Conservation (phyloP, 2,888 invertebrate species). For the Celastrina argiolus region DNA sequence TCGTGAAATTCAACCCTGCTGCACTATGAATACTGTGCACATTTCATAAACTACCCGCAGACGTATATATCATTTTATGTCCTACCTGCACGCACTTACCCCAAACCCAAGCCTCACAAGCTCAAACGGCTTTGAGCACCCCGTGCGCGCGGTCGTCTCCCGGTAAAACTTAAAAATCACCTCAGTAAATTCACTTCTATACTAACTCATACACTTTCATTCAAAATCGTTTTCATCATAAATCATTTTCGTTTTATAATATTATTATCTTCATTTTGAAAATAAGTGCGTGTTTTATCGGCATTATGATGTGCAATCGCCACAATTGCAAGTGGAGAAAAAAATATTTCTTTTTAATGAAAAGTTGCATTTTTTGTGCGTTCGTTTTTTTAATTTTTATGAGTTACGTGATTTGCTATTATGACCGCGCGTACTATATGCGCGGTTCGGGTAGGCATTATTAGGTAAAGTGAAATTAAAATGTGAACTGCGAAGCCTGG, state of each 20-base stretch:
- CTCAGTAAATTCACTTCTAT: not conserved
- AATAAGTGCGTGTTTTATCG: not conserved
- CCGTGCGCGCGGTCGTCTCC: not conserved
- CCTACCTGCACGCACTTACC: not conserved
- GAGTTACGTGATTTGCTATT: not conserved
- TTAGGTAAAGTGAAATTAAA: not conserved
- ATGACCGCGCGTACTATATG: not conserved
- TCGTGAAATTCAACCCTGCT: not conserved
- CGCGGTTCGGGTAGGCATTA: not conserved
- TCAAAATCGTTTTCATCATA: too few relatives aligned
- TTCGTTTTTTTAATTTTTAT: conserved; percentile 1
- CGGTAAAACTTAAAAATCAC: conserved; percentile 1
- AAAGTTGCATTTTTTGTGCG: not conserved
- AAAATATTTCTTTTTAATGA: not conserved
- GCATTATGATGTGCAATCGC: not conserved
- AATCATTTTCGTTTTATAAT: too few relatives aligned
- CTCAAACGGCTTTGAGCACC: not conserved
- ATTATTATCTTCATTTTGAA: not conserved
- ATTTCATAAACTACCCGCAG: not conserved
- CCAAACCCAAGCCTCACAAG: not conserved
- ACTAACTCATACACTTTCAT: not conserved
- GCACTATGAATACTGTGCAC: not conserved
- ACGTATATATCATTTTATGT: not conserved
- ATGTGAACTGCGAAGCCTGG: not conserved
- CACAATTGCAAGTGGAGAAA: not conserved